Conservation (phyloP, 2,113 vertebrate genomes). For the Gasterosteus nipponicus region DNA sequence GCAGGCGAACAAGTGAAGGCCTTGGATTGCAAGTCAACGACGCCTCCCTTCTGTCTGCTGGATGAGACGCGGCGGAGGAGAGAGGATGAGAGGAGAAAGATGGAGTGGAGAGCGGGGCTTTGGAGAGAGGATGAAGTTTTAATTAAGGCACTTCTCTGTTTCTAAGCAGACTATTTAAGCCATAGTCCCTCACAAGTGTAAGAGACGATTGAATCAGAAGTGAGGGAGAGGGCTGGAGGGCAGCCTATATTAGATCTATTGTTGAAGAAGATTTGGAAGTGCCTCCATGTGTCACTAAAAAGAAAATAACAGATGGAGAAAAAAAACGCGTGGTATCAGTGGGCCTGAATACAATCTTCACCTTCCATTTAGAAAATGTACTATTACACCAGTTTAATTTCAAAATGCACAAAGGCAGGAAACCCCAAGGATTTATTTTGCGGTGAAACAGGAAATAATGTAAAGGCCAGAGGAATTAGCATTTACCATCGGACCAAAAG, state of each 20-base stretch:
- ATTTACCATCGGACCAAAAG: constrained; percentile 41
- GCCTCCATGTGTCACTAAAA: constrained; percentile 59
- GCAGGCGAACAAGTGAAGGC: constrained; percentile 69
- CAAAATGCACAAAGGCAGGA: not conserved
- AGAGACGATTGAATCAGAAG: constrained; percentile 70
- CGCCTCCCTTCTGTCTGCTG: constrained; percentile 63
- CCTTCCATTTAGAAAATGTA: constrained; percentile 3
- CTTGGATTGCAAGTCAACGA: constrained; percentile 80
- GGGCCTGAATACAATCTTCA: not conserved
- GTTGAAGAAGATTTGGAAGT: constrained; percentile 55
- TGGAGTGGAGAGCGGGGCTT: constrained; percentile 60
- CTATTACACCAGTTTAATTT: not conserved
- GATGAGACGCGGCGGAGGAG: constrained; percentile 59
- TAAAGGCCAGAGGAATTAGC: constrained; percentile 39
- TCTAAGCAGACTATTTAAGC: constrained; percentile 73
- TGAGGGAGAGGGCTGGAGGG: constrained; percentile 54
- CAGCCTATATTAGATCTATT: constrained; percentile 69
- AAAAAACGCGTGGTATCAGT: constrained; percentile 27
- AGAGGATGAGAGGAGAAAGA: constrained; percentile 59
- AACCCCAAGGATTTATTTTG: not conserved
- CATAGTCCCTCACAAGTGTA: constrained; percentile 71
- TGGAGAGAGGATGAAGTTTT: constrained; percentile 72
- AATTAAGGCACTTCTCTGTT: constrained; percentile 77
- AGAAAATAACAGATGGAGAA: constrained; percentile 60
- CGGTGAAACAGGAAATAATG: constrained; percentile 15